A percentile compares a stretch with the other conserved stretches of the same genome.
Conservation (phyloP, 1,140 invertebrate species). For the Procambarus clarkii region DNA sequence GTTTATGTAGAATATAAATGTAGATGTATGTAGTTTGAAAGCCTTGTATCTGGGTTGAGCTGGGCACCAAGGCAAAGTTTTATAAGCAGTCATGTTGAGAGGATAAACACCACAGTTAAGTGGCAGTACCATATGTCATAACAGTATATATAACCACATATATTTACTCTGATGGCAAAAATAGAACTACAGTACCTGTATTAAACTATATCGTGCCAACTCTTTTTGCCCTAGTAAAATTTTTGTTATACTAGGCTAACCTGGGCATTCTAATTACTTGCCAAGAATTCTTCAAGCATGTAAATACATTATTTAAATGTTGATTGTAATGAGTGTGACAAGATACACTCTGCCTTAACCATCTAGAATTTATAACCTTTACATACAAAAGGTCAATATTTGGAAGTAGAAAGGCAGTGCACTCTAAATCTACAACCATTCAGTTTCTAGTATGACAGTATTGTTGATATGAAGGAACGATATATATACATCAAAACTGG, state of each 20-base stretch:
- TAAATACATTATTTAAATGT: neutral
- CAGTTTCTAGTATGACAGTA: slow-evolving; percentile 18
- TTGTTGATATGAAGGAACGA: slow-evolving; percentile 22
- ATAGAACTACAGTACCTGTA: neutral
- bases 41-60: neutral
- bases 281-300: slow-evolving; percentile 35
- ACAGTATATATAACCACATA: neutral
- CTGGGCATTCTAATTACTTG: slow-evolving; percentile 3
- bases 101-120: slow-evolving; percentile 10
- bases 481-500: slow-evolving; percentile 6
- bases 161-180: slow-evolving; percentile 24
- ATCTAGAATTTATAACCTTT: slow-evolving; percentile 11
- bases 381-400: neutral
- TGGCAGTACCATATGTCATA: neutral
- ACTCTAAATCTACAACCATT: slow-evolving; percentile 31
- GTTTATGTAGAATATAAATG: neutral
- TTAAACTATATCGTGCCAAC: slow-evolving; percentile 31
- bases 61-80: slow-evolving; percentile 23
- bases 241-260: slow-evolving; percentile 38
- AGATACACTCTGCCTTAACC: slow-evolving; percentile 4
- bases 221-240: slow-evolving; percentile 13
- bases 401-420: slow-evolving; percentile 26
- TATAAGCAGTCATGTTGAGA: slow-evolving; percentile 21
- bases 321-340: slow-evolving; percentile 19
- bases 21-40: neutral